Evolutionary conservation across 2,797 vertebrate species (phyloP), one percentile per base, ranked within the genome.

Genomic region (Sparidentex hasta): DNA sequence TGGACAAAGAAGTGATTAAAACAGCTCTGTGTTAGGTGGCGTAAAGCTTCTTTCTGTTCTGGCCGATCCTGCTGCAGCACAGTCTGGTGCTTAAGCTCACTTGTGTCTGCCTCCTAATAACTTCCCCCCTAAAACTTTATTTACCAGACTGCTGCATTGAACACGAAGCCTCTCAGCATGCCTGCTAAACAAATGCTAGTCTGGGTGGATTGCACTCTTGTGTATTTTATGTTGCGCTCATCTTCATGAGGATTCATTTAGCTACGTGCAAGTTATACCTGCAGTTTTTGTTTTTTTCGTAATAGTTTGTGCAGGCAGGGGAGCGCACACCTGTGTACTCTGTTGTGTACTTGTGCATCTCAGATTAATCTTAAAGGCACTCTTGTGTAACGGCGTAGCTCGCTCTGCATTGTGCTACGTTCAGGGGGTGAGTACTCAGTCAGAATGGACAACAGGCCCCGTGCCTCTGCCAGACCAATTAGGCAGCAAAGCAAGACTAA

Each of bases 401-500:
- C 61, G 58, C 79, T 71, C 71, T 64, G 78, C 82, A 74, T 80
- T 52, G 51, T 62, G 82, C 66, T 17, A 43, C 54, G 81, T 70
- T 81, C 43, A 61, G 75, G 72, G 65, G 92, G 62, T 90, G 94
- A 93, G 93, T 93, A 92, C 92, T 92, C 79, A 65, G 85, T 88
- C 89, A 90, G 88, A 82, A 77, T 87, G 91, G 92, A 91, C 91
- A 89, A 80, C 80, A 58, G 88, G 76, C 83, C 58, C 75, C 56
- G 74, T 81, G 86, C 87, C 87, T 92, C 90, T 64, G 74, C 89
- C 87, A 80, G 90, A 90, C 93, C 93, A 94, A 95, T 94, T 94
- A 94, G 88, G 87, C 90, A 89, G 87, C 92, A 94, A 93, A 94
- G 90, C 91, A 91, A 94, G 92, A 94, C 93, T 93, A 94, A 94